Evolutionary conservation across 2,888 invertebrate genomes (phyloP).

Genomic region (Netelia melanura): DNA sequence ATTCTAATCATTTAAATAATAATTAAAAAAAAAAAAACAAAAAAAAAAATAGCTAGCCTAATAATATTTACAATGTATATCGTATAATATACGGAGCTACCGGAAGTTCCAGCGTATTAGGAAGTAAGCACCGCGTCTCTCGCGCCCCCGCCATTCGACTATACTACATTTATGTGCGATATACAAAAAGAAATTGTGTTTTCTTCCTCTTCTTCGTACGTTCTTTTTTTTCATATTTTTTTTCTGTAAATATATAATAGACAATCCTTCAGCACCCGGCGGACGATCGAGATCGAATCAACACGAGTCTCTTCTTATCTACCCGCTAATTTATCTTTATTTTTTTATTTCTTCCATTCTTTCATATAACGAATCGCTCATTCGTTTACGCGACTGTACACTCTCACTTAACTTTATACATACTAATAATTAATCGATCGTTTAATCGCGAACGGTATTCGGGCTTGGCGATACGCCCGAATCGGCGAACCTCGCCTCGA

Average conservation of each 20-base stretch:
- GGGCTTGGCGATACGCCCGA: background rate
- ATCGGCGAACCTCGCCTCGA: background rate
- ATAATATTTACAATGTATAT: slow-evolving; percentile 58
- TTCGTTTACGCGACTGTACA: slow-evolving; percentile 56
- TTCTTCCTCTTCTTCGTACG: background rate
- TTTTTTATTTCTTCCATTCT: background rate
- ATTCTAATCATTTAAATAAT: slow-evolving; percentile 37
- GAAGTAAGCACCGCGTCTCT: slow-evolving; percentile 64
- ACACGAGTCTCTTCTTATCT: slow-evolving; percentile 40
- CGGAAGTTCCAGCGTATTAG: slow-evolving; percentile 50
- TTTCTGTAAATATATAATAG: slow-evolving; percentile 28
- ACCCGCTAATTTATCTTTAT: background rate
- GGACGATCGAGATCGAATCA: slow-evolving; percentile 55
- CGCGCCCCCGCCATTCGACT: slow-evolving; percentile 41
- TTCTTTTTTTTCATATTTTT: slow-evolving; percentile 10
- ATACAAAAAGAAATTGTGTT: slow-evolving; percentile 44
- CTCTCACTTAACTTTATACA: slow-evolving; percentile 56
- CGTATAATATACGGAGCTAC: slow-evolving; percentile 28
- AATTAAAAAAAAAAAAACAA: slow-evolving; percentile 29
- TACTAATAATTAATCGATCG: slow-evolving; percentile 16
- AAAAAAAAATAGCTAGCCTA: slow-evolving; percentile 21
- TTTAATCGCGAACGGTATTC: slow-evolving; percentile 52
- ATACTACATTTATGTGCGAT: slow-evolving; percentile 25
- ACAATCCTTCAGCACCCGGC: slow-evolving; percentile 62
- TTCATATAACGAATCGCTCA: slow-evolving; percentile 33